Conservation (phyloP, 2,888 invertebrate species). For the Trissolcus brochymenae region DNA sequence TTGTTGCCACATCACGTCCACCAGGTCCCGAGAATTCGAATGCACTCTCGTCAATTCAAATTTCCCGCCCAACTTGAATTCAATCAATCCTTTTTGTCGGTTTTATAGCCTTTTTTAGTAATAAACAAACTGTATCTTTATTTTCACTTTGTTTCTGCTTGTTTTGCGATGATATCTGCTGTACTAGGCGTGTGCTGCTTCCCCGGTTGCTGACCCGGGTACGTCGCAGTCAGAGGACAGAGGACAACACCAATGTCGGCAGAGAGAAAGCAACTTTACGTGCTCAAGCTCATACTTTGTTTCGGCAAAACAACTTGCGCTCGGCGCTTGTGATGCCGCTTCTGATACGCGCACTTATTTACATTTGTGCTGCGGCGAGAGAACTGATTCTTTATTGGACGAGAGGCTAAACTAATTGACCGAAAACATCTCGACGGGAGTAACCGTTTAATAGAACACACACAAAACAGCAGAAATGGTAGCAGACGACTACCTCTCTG, state of each 20-base stretch:
- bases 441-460: conserved; percentile 16
- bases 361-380: conserved; percentile 9
- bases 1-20: conserved; percentile 28
- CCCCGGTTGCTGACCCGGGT: not conserved
- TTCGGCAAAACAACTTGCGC: not conserved
- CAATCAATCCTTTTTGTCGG: not conserved
- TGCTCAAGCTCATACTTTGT: conserved; percentile 4
- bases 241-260: conserved; percentile 1
- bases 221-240: conserved; percentile 2
- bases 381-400: conserved; percentile 18
- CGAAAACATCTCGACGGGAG: conserved; percentile 7
- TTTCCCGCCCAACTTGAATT: not conserved
- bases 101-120: not conserved
- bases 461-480: conserved; percentile 39
- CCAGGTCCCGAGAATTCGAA: not conserved
- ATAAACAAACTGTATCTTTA: not conserved
- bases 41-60: not conserved
- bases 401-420: conserved; percentile 11
- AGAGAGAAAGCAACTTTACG: conserved; percentile 16
- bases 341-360: conserved; percentile 26
- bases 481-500: conserved; percentile 28
- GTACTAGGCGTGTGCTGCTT: not conserved
- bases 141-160: not conserved
- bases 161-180: not conserved
- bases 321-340: not conserved